phyloP scores from a whole-genome alignment of 2,797 vertebrate genomes.

The Decapterus maruadsi region DNA sequence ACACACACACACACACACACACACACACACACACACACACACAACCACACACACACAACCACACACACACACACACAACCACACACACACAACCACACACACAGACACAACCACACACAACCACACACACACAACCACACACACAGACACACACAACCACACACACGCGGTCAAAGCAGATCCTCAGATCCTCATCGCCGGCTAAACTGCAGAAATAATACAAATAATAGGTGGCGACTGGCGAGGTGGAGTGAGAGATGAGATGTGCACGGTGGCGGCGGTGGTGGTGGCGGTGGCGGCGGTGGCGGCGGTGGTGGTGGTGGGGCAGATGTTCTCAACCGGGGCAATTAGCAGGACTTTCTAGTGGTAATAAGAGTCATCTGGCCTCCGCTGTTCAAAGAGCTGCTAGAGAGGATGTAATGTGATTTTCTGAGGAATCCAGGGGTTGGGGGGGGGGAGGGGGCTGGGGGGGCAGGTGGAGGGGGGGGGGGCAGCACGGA shows the following conservation, averaged over 20 bases:
- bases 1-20: too few species aligned
- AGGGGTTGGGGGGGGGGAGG: conserved; percentile 42
- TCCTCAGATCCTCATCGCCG: conserved; percentile 58
- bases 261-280: too few species aligned
- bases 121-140: conserved; percentile 19
- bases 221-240: conserved; percentile 67
- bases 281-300: too few species aligned
- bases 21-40: conserved; percentile 30
- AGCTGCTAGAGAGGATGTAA: neutral
- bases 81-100: conserved; percentile 21
- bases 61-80: too few species aligned
- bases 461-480: conserved; percentile 51
- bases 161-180: conserved; percentile 60
- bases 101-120: conserved; percentile 44
- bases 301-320: too few species aligned
- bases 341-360: conserved; percentile 79
- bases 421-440: conserved; percentile 10
- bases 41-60: conserved; percentile 26
- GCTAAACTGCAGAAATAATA: conserved; percentile 79
- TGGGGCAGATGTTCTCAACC: conserved; percentile 76
- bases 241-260: conserved; percentile 34
- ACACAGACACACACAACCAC: conserved; percentile 28
- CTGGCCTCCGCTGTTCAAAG: conserved; percentile 58
- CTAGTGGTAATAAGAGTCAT: conserved; percentile 69
- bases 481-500: conserved; percentile 39